Percentiles rank a stretch among this genome's conserved stretches.
Conservation (phyloP, 2,797 vertebrate species). For the Dromococcyx pavoninus region DNA sequence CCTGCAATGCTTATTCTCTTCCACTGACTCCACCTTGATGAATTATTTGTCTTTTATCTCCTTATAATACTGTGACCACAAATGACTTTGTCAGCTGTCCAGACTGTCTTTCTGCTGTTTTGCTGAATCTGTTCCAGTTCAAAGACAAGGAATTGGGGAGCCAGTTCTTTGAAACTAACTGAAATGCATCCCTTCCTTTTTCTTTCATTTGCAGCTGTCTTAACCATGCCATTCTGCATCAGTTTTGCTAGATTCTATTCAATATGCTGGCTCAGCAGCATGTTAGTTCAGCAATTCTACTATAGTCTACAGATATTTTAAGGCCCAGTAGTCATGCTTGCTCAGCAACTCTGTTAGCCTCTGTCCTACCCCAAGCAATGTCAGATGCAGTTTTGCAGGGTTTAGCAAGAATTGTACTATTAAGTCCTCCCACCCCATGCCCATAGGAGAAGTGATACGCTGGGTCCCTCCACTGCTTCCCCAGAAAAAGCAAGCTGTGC, state of each 20-base stretch:
- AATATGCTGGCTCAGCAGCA: conserved; percentile 51
- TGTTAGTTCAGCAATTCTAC: conserved; percentile 45
- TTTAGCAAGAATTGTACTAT: neutral
- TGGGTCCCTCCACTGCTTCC: neutral
- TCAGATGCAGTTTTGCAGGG: conserved; percentile 19
- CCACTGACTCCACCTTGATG: neutral
- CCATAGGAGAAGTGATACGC: neutral
- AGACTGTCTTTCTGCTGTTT: neutral
- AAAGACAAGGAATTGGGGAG: neutral
- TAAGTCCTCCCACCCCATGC: neutral
- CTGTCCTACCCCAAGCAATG: neutral
- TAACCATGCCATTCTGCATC: neutral
- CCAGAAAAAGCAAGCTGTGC: neutral
- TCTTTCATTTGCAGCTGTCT: conserved; percentile 11
- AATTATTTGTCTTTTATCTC: neutral
- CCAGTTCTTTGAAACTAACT: neutral
- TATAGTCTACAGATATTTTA: conserved; percentile 25
- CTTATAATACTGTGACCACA: neutral
- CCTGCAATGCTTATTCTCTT: neutral
- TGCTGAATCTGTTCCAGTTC: neutral
- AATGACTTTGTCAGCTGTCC: neutral
- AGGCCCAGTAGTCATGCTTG: neutral
- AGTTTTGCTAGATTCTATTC: conserved; percentile 35
- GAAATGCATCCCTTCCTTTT: neutral
- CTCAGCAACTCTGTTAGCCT: neutral